Conservation (phyloP, 1,140 invertebrate species). For the Anoplophora glabripennis region DNA sequence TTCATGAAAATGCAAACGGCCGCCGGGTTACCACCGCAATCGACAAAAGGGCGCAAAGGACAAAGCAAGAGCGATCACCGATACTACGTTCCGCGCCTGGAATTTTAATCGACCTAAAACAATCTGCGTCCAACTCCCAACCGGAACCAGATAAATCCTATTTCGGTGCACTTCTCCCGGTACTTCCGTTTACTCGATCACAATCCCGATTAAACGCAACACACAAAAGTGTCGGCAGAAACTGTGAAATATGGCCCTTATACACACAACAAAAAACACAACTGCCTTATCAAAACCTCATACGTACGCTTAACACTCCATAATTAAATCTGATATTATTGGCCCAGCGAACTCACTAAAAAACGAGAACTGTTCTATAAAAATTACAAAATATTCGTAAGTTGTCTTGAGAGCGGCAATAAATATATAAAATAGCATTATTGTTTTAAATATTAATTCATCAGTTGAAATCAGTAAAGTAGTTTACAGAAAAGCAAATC, state of each 20-base stretch:
- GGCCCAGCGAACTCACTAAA: background rate
- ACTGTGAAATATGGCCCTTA: slow-evolving; percentile 17
- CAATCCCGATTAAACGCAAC: slow-evolving; percentile 34
- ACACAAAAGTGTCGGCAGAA: slow-evolving; percentile 32
- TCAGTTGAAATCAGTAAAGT: too few species aligned
- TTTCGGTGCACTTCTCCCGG: slow-evolving; percentile 37
- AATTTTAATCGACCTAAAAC: slow-evolving; percentile 45
- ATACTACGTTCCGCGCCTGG: slow-evolving; percentile 30
- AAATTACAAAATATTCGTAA: too few species aligned
- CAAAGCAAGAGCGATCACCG: slow-evolving; percentile 20
- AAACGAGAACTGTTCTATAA: too few species aligned
- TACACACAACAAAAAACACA: slow-evolving; percentile 15
- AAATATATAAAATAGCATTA: too few species aligned
- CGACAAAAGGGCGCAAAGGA: slow-evolving; percentile 25
- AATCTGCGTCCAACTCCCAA: slow-evolving; percentile 38
- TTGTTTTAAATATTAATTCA: too few species aligned
- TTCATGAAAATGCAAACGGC: slow-evolving; percentile 21
- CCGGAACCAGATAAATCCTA: slow-evolving; percentile 42
- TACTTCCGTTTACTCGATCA: slow-evolving; percentile 38
- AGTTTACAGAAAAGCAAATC: too few species aligned
- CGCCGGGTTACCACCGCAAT: slow-evolving; percentile 3
- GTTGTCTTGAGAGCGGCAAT: too few species aligned
- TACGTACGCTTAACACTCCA: too few species aligned
- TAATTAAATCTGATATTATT: background rate
- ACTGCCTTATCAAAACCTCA: background rate